Evolutionary conservation across 2,888 invertebrate genomes (phyloP).

Genomic region (Meiosimyza decipiens): DNA sequence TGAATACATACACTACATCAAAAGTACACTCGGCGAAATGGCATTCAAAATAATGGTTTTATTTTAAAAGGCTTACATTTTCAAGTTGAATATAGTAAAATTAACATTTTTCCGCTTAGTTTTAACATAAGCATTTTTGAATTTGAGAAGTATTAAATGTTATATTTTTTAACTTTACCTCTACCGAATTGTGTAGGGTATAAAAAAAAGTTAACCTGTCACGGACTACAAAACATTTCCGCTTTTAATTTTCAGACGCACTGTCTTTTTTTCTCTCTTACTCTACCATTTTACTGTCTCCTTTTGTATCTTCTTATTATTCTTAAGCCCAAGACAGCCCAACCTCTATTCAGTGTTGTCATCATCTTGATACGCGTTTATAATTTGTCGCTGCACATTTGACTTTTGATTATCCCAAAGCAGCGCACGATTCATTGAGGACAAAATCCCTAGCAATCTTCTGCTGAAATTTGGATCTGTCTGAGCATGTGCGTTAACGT

Average conservation of each 20-base stretch:
- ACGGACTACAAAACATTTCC: neutral
- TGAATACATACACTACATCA: too few species aligned
- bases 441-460: neutral
- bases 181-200: too few species aligned
- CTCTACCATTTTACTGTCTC: neutral
- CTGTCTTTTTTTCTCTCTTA: neutral
- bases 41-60: too few species aligned
- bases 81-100: too few species aligned
- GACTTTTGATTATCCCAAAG: constrained; percentile 2
- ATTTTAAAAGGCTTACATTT: too few species aligned
- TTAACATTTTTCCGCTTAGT: too few species aligned
- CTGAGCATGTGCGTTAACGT: constrained; percentile 2
- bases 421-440: neutral
- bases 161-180: too few species aligned
- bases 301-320: constrained; percentile 3
- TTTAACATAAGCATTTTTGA: too few species aligned
- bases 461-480: neutral
- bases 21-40: too few species aligned
- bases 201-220: neutral
- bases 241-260: neutral
- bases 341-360: constrained; percentile 1
- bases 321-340: too few species aligned
- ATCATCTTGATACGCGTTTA: constrained; percentile 12
- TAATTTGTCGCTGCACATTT: constrained; percentile 11
- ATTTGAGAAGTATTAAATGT: too few species aligned